Conservation (phyloP, 2,113 vertebrate species). For the Gymnogyps californianus region DNA sequence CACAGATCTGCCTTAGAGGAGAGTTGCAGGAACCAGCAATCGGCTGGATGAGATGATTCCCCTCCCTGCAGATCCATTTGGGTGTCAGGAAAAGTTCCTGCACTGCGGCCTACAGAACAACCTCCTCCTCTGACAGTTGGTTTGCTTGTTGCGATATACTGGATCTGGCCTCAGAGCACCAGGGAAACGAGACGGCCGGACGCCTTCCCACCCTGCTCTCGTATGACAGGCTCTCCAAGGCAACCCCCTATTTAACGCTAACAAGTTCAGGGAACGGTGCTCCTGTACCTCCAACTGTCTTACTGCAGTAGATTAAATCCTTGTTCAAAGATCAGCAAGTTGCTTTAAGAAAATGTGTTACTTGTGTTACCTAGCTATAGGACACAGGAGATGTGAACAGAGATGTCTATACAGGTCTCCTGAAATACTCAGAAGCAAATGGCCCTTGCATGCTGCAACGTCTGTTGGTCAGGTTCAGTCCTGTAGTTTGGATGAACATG, state of each 20-base stretch:
- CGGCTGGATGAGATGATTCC: neutral
- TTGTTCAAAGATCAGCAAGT: neutral
- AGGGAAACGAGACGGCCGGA: neutral
- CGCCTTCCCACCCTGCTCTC: neutral
- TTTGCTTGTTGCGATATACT: neutral
- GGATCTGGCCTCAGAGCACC: neutral
- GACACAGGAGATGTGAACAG: neutral
- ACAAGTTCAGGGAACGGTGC: neutral
- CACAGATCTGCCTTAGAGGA: neutral
- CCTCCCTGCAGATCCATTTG: neutral
- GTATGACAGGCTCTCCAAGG: fast-evolving
- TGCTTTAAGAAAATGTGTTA: neutral
- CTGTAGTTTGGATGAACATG: too few relatives aligned
- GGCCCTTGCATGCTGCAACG: neutral
- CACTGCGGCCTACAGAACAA: neutral
- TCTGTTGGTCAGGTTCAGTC: fast-evolving
- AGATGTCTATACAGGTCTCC: fast-evolving
- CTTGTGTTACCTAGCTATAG: fast-evolving
- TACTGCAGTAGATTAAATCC: neutral
- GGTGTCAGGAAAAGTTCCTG: neutral
- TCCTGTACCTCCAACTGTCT: neutral
- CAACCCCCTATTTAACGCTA: neutral
- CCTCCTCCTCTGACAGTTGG: neutral
- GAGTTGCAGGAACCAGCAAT: neutral
- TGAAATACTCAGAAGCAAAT: fast-evolving